phyloP scores from a whole-genome alignment of 2,888 invertebrate species.

The Tanytarsus gracilentus region DNA sequence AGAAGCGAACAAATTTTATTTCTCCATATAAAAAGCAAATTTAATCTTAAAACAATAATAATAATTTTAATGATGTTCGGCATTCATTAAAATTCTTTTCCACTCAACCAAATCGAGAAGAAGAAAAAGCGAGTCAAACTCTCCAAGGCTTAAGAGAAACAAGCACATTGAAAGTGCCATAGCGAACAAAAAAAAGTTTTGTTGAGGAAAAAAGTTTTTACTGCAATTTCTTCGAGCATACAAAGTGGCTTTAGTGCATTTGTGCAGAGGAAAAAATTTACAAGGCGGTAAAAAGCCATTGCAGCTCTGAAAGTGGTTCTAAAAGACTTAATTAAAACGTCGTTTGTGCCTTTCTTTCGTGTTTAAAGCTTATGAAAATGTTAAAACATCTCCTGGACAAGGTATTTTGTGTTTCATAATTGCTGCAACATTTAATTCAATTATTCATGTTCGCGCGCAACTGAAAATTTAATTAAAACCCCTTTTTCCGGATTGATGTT shows the following conservation, averaged over 20 bases:
- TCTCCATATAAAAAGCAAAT: neutral
- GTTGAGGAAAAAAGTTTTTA: neutral
- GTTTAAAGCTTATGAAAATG: conserved; percentile 16
- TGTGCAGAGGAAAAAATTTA: neutral
- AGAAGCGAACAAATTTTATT: too few species aligned
- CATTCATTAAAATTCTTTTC: conserved; percentile 12
- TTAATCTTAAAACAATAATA: neutral
- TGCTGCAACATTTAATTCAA: neutral
- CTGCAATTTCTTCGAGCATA: neutral
- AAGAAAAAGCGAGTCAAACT: too few species aligned
- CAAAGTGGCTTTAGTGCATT: neutral
- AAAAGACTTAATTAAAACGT: conserved; percentile 13
- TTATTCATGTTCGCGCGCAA: neutral
- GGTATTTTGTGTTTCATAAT: conserved; percentile 4
- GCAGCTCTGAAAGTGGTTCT: neutral
- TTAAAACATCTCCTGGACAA: conserved; percentile 24
- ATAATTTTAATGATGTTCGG: neutral
- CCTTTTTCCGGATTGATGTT: too few species aligned
- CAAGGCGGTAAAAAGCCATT: neutral
- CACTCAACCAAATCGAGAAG: too few species aligned
- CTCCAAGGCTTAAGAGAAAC: too few species aligned
- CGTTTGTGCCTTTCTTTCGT: neutral
- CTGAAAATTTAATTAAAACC: too few species aligned
- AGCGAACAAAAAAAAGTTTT: neutral
- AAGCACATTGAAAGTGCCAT: conserved; percentile 10